These are phyloP conservation scores for Gerosis bhagava DNA, from an alignment of 2,888 invertebrate species.

Conservation along the genomic window DNA sequence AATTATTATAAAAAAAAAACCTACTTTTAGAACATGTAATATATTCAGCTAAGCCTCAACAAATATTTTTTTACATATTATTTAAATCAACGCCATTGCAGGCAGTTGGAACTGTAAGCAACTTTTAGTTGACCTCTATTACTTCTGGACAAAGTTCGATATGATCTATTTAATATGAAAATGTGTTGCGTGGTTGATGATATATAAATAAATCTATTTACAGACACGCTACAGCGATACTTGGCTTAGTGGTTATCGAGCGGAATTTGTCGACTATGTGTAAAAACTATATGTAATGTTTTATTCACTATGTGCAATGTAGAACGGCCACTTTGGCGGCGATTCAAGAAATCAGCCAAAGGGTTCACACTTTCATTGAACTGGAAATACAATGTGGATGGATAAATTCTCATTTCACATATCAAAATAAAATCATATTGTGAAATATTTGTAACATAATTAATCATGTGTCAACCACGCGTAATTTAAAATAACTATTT, in stretches of 20 bases:
- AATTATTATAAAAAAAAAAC: too few relatives aligned
- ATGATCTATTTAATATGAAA: conserved; percentile 30
- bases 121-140: conserved; percentile 32
- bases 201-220: conserved; percentile 16
- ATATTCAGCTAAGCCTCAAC: too few relatives aligned
- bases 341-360: conserved; percentile 60
- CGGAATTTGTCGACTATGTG: conserved; percentile 29
- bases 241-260: conserved; percentile 23
- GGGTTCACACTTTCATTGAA: conserved; percentile 39
- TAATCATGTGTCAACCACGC: conserved; percentile 14
- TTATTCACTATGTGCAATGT: conserved; percentile 53
- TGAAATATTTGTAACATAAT: conserved; percentile 22
- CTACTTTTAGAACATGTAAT: too few relatives aligned
- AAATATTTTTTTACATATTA: too few relatives aligned
- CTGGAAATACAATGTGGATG: conserved; percentile 26
- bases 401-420: conserved; percentile 14
- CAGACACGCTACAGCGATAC: conserved; percentile 5
- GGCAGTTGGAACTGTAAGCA: conserved; percentile 22
- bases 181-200: conserved; percentile 19
- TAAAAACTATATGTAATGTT: conserved; percentile 37
- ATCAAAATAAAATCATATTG: conserved; percentile 8
- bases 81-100: conserved; percentile 16
- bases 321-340: conserved; percentile 56
- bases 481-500: too few relatives aligned
- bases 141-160: conserved; percentile 26